Evolutionary conservation across 2,888 invertebrate genomes (phyloP).

Genomic region (Unio delphinus): DNA sequence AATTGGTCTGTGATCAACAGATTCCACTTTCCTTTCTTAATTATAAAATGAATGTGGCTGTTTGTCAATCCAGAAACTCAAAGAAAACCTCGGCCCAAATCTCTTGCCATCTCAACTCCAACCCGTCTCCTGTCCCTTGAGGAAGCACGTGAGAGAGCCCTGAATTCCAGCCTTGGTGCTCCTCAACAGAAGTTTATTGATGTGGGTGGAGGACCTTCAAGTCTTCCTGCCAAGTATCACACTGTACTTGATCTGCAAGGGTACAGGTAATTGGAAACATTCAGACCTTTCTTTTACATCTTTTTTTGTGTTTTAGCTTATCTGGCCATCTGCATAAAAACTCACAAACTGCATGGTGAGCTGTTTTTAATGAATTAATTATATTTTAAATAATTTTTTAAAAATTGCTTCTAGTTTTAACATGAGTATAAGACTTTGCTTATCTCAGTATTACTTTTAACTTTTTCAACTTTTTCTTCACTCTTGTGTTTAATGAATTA

Average conservation of each 20-base stretch:
- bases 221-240: conserved; percentile 87
- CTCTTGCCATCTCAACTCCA: conserved; percentile 90
- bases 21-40: not conserved
- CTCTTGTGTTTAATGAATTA: too few relatives aligned
- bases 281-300: too few relatives aligned
- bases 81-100: conserved; percentile 83
- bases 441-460: too few relatives aligned
- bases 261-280: conserved; percentile 49
- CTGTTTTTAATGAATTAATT: too few relatives aligned
- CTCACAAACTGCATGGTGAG: too few relatives aligned
- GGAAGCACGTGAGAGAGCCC: conserved; percentile 84
- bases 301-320: too few relatives aligned
- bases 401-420: too few relatives aligned
- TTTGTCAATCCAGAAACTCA: conserved; percentile 43
- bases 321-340: too few relatives aligned
- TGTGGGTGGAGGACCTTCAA: conserved; percentile 80
- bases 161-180: conserved; percentile 62
- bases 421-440: too few relatives aligned
- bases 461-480: too few relatives aligned
- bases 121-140: conserved; percentile 91
- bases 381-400: too few relatives aligned
- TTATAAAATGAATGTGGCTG: not conserved
- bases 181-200: conserved; percentile 67
- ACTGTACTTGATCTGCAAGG: conserved; percentile 91
- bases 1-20: too few relatives aligned